Conservation (phyloP, 2,888 invertebrate species). For the Andrena praecox region DNA sequence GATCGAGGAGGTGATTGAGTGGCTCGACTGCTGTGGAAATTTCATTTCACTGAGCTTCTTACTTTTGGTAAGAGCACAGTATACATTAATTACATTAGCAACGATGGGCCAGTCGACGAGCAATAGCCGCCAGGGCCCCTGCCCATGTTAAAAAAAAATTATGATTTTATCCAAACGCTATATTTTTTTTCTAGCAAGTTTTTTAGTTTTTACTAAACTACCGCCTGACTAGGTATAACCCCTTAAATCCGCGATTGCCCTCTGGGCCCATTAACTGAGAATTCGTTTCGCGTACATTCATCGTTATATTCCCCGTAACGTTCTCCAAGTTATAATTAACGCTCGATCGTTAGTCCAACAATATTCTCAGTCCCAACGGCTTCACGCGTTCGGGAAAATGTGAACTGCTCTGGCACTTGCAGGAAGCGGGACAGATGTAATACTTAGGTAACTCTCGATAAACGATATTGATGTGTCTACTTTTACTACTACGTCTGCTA, state of each 20-base stretch:
- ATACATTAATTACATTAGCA: no score
- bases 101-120: no score
- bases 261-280: background rate
- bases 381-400: background rate
- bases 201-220: no score
- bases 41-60: conserved; percentile 1
- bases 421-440: conserved; percentile 23
- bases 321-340: background rate
- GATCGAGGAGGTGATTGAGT: background rate
- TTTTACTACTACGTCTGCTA: conserved; percentile 21
- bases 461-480: conserved; percentile 12
- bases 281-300: background rate
- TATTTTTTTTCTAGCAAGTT: no score
- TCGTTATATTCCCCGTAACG: background rate
- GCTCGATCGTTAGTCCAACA: background rate
- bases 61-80: background rate
- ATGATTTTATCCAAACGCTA: no score
- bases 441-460: conserved; percentile 28
- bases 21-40: background rate
- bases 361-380: background rate
- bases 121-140: no score
- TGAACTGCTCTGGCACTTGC: background rate
- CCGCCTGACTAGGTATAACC: no score
- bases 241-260: no score
- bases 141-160: no score